phyloP scores from a whole-genome alignment of 2,888 invertebrate genomes.

The Yponomeuta sedellus region DNA sequence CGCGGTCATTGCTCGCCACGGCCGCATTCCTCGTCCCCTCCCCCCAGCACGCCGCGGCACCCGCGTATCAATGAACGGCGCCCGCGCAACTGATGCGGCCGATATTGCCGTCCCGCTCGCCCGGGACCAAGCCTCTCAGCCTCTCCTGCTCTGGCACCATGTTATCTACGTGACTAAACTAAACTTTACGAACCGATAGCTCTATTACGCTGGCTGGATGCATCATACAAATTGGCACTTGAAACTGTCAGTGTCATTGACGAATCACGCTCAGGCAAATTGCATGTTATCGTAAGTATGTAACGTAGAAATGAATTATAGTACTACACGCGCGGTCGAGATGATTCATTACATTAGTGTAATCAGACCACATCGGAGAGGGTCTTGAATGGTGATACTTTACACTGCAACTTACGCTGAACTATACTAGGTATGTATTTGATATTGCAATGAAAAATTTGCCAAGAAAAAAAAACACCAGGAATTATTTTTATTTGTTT shows the following conservation, averaged over 20 bases:
- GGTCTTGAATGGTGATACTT: background rate
- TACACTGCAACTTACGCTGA: background rate
- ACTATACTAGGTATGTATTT: no score
- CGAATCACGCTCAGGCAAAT: constrained; percentile 3
- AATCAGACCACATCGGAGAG: constrained; percentile 3
- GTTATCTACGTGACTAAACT: constrained; percentile 13
- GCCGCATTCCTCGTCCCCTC: constrained; percentile 68
- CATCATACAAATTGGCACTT: constrained; percentile 10
- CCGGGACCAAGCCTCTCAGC: background rate
- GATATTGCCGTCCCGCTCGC: constrained; percentile 43
- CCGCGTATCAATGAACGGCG: constrained; percentile 38
- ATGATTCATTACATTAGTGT: background rate
- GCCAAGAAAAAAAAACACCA: no score
- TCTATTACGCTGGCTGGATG: constrained; percentile 6
- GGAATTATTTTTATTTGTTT: no score
- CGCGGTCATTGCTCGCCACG: constrained; percentile 76
- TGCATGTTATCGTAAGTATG: background rate
- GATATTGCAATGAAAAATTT: no score
- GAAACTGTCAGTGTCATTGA: constrained; percentile 14
- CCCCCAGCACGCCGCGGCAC: constrained; percentile 34
- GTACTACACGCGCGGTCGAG: background rate
- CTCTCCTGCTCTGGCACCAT: background rate
- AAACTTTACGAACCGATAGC: constrained; percentile 10
- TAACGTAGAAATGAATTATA: background rate
- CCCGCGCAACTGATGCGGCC: constrained; percentile 57